phyloP scores from a whole-genome alignment of 2,113 vertebrate genomes.

The Nymphicus hollandicus region DNA sequence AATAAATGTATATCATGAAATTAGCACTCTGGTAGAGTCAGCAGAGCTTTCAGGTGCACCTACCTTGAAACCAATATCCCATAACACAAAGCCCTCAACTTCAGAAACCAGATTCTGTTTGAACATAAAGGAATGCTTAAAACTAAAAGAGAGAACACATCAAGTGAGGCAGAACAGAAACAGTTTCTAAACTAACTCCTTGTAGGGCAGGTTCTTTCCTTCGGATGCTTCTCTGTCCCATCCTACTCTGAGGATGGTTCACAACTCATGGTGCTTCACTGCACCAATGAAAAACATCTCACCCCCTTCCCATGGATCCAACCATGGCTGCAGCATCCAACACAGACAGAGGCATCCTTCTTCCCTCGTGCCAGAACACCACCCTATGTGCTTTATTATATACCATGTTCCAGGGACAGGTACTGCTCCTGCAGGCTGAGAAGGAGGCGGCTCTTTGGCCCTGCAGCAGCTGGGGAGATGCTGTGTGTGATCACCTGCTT shows the following conservation, averaged over 20 bases:
- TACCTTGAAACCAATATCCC: background rate
- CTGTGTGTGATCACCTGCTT: background rate
- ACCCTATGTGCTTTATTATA: background rate
- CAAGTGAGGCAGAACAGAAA: background rate
- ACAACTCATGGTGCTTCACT: background rate
- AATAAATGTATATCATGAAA: background rate
- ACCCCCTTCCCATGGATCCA: accelerated
- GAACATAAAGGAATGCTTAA: background rate
- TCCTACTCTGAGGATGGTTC: background rate
- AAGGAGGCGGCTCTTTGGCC: background rate
- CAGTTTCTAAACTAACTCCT: background rate
- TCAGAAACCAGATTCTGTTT: background rate
- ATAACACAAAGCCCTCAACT: background rate
- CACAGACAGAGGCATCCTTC: background rate
- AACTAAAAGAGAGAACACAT: background rate
- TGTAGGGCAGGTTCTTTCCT: background rate
- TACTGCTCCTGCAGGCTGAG: background rate
- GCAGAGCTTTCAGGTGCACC: background rate
- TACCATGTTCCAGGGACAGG: background rate
- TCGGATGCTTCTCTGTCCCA: background rate
- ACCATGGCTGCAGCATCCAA: background rate
- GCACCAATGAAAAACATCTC: background rate
- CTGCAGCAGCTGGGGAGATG: accelerated
- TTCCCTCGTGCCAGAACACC: background rate
- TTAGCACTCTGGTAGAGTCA: background rate